These are phyloP conservation scores for Apomyelois bistriatella DNA, from an alignment of 2,888 invertebrate species.

Conservation along the genomic window DNA sequence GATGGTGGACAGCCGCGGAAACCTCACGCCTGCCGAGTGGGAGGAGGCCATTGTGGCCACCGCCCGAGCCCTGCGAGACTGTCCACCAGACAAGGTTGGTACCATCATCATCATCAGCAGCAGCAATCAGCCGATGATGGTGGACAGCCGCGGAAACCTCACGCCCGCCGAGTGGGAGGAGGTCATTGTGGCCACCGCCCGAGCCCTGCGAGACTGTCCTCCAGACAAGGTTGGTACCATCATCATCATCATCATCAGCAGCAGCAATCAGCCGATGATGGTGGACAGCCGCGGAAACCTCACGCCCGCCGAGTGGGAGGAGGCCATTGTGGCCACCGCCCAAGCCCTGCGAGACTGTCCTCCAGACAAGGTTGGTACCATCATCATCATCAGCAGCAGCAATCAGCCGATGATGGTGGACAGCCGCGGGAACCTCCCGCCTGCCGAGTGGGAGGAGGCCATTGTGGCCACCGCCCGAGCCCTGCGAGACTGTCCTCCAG, in stretches of 20 bases:
- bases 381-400: too few relatives aligned
- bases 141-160: constrained; percentile 87
- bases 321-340: constrained; percentile 89
- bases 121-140: constrained; percentile 97
- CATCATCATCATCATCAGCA: too few relatives aligned
- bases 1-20: constrained; percentile 88
- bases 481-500: constrained; percentile 82
- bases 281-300: constrained; percentile 88
- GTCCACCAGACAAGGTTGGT: constrained; percentile 80
- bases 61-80: constrained; percentile 83
- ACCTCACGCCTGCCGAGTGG: constrained; percentile 94
- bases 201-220: constrained; percentile 82
- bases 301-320: constrained; percentile 95
- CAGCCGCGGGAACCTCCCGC: constrained; percentile 86
- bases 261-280: constrained; percentile 97
- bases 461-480: constrained; percentile 87
- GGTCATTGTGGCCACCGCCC: constrained; percentile 88
- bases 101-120: too few relatives aligned
- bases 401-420: constrained; percentile 95
- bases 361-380: constrained; percentile 74
- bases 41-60: constrained; percentile 93
- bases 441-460: constrained; percentile 98
- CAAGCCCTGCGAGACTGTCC: constrained; percentile 83
- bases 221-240: constrained; percentile 76
- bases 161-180: constrained; percentile 97